These are phyloP conservation scores for Natator depressus DNA, from an alignment of 2,113 vertebrate genomes.

Conservation along the genomic window DNA sequence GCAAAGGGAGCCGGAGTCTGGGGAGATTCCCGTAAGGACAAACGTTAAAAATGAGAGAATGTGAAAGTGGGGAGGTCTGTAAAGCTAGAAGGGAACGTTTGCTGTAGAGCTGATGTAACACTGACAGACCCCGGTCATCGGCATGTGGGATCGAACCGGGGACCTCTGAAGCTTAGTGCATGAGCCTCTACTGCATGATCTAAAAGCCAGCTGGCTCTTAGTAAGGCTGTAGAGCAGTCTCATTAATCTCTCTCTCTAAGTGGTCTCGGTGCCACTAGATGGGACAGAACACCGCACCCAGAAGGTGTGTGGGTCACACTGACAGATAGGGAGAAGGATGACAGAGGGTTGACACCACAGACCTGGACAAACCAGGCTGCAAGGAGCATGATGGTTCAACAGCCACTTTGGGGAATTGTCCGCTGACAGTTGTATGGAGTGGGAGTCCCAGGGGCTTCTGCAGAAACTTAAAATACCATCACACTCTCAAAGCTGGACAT, in stretches of 20 bases:
- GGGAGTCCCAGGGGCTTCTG: conserved; percentile 21
- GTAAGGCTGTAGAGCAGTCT: too few species aligned
- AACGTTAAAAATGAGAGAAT: too few species aligned
- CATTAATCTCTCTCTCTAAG: too few species aligned
- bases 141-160: too few species aligned
- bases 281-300: too few species aligned
- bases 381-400: conserved; percentile 16
- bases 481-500: conserved; percentile 32
- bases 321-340: neutral
- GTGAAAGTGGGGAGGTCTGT: neutral
- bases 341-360: conserved; percentile 1
- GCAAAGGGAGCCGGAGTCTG: neutral
- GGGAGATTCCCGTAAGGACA: neutral
- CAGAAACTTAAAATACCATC: neutral
- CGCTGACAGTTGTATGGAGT: neutral
- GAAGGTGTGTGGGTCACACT: too few species aligned
- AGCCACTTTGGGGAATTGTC: conserved; percentile 5
- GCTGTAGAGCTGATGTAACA: neutral
- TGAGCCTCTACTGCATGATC: too few species aligned
- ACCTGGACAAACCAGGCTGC: neutral
- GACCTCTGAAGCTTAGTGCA: too few species aligned
- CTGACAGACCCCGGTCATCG: too few species aligned
- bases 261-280: too few species aligned
- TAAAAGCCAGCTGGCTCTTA: too few species aligned
- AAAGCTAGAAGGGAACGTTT: neutral